phyloP scores from a whole-genome alignment of 1,140 invertebrate genomes.

The Drosophila sturtevanti region DNA sequence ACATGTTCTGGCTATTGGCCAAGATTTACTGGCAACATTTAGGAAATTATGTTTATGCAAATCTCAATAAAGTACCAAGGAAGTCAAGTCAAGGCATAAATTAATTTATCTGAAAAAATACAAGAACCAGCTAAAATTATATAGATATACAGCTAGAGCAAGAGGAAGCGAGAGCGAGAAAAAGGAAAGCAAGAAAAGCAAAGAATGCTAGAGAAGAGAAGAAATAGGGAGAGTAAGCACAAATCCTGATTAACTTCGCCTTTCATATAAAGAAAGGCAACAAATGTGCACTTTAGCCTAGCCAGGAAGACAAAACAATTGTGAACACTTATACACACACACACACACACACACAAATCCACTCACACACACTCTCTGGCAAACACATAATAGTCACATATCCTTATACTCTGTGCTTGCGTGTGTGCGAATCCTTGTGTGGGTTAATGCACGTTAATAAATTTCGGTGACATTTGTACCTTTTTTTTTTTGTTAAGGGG shows the following conservation, averaged over 20 bases:
- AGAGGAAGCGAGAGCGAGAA: neutral
- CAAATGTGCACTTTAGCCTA: constrained; percentile 55
- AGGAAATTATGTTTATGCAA: constrained; percentile 78
- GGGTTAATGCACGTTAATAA: constrained; percentile 74
- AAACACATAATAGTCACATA: constrained; percentile 27
- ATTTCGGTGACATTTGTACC: constrained; percentile 77
- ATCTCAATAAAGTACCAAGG: constrained; percentile 61
- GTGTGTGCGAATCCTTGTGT: constrained; percentile 47
- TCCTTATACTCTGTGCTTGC: constrained; percentile 8
- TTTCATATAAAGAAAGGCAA: constrained; percentile 52
- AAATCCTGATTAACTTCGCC: constrained; percentile 75
- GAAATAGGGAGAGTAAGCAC: constrained; percentile 47
- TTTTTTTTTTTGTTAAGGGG: constrained; percentile 45
- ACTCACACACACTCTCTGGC: constrained; percentile 25
- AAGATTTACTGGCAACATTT: constrained; percentile 59
- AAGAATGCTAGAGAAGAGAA: neutral
- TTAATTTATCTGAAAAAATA: constrained; percentile 66
- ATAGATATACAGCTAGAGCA: neutral
- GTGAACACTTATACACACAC: constrained; percentile 35
- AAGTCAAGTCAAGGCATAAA: constrained; percentile 50
- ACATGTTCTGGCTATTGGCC: constrained; percentile 6
- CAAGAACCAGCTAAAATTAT: constrained; percentile 2
- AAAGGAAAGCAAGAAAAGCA: too few species aligned
- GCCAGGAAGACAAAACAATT: constrained; percentile 72
- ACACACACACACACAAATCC: constrained; percentile 30